A percentile compares a stretch with the other conserved stretches of the same genome.
phyloP scores from a whole-genome alignment of 2,888 invertebrate species.

The Lingula anatina region DNA sequence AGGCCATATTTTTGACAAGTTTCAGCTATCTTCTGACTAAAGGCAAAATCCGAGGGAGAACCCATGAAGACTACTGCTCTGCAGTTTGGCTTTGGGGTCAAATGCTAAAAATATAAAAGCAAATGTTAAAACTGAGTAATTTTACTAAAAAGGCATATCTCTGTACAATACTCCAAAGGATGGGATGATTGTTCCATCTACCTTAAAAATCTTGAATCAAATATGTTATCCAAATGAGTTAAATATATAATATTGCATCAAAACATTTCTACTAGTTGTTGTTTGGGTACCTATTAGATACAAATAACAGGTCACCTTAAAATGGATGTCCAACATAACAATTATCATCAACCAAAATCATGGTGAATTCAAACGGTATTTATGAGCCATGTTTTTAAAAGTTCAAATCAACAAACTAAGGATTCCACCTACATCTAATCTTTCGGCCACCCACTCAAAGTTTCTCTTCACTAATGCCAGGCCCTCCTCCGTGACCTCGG shows the following conservation, averaged over 20 bases:
- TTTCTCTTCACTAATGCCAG: constrained; percentile 86
- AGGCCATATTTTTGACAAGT: constrained; percentile 70
- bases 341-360: background rate
- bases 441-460: constrained; percentile 88
- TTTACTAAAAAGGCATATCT: no score
- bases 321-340: no score
- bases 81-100: constrained; percentile 30
- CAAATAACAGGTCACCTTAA: no score
- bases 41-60: constrained; percentile 78
- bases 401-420: background rate
- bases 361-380: no score
- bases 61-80: constrained; percentile 88
- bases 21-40: constrained; percentile 76
- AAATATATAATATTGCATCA: no score
- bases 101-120: constrained; percentile 18
- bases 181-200: no score
- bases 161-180: no score
- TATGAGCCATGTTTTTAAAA: background rate
- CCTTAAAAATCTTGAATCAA: no score
- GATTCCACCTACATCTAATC: constrained; percentile 61
- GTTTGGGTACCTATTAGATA: no score
- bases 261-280: no score
- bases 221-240: no score
- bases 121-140: background rate
- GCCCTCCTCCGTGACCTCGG: constrained; percentile 75